Base-by-base conservation (phyloP, 2,113 vertebrate genomes). In the Edolisoma coerulescens region DNA sequence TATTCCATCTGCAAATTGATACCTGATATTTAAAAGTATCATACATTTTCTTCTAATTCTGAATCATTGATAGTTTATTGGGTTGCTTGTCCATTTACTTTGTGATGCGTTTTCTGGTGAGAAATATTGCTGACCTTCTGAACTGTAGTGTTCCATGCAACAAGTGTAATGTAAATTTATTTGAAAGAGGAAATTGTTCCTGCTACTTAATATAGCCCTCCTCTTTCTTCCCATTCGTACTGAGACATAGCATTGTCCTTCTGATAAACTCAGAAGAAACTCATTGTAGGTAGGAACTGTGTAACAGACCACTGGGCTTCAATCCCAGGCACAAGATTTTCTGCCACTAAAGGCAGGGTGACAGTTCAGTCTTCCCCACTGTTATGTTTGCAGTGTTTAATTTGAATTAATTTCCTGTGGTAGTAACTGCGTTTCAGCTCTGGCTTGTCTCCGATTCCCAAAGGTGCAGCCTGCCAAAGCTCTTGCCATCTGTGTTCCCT, bases 361-460 rank as follows among this genome's bases (percentile, higher is more conserved):
- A 63, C 57, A 85, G 78, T 45, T 95, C 37, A 10, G 44, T 85
- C 57, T 93, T 89, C 69, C 68, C 42, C 27, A 32, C 52, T 76
- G 75, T 87, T 89, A 75, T 21, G 52, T 84, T 91, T 90, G 49
- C 44, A 69, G 37, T 87, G 57, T 87, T 96, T 87, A 76, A 91
- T 91, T 94, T 85, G 53, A 82, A 85, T 73, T 93, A 1, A 85
- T 93, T 95, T 97, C 92, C 78, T 94, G 87, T 73, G 59, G 57
- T 54, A 59, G 65, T 82, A 85, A 52, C 44, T 81, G 16, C 1
- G 2, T 87, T 94, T 90, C 74, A 79, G 53, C 57, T 91, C 78
- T 80, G 82, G 26, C 57, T 91, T 83, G n/a, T 85, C 53, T 87
- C 74, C 0, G 15, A 53, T 80, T 93, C 63, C 44, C 53, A 53